These are phyloP conservation scores for Dissostichus mawsoni DNA, from an alignment of 2,113 vertebrate genomes.

Conservation along the genomic window DNA sequence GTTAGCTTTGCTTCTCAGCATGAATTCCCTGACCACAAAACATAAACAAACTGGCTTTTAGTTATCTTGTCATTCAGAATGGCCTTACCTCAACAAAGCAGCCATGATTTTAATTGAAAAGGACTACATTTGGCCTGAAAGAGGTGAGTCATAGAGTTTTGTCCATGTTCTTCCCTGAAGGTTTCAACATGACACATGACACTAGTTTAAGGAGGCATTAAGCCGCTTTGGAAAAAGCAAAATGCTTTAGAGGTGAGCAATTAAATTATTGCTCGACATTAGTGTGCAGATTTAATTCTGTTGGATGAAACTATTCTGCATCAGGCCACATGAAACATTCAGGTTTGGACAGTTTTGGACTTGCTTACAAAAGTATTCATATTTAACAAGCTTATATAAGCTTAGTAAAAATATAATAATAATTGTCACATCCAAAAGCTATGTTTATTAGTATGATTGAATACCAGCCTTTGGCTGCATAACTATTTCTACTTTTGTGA, in stretches of 20 bases:
- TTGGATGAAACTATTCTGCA: conserved; percentile 26
- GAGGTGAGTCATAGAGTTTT: conserved; percentile 63
- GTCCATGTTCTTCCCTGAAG: conserved; percentile 61
- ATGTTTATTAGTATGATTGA: conserved; percentile 52
- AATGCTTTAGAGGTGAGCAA: conserved; percentile 24
- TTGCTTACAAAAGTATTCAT: conserved; percentile 35
- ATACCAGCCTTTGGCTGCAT: conserved; percentile 43
- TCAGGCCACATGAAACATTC: conserved; percentile 15
- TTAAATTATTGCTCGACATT: conserved; percentile 29
- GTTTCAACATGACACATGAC: conserved; percentile 44
- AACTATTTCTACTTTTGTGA: conserved; percentile 46
- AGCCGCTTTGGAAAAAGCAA: conserved; percentile 28
- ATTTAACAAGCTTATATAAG: conserved; percentile 51
- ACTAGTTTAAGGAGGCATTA: conserved; percentile 50
- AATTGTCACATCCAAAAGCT: conserved; percentile 38
- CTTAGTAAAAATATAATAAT: conserved; percentile 29
- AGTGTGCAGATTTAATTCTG: conserved; percentile 26
- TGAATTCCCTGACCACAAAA: conserved; percentile 36
- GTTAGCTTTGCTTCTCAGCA: conserved; percentile 50
- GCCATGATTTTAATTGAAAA: conserved; percentile 65
- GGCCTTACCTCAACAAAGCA: conserved; percentile 51
- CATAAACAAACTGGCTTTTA: conserved; percentile 66
- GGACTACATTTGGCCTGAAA: conserved; percentile 61
- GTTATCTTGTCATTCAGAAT: conserved; percentile 59
- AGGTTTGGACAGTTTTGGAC: conserved; percentile 35